These are phyloP conservation scores for Sminthurinus aureus DNA, from an alignment of 2,888 invertebrate genomes.

Conservation along the genomic window DNA sequence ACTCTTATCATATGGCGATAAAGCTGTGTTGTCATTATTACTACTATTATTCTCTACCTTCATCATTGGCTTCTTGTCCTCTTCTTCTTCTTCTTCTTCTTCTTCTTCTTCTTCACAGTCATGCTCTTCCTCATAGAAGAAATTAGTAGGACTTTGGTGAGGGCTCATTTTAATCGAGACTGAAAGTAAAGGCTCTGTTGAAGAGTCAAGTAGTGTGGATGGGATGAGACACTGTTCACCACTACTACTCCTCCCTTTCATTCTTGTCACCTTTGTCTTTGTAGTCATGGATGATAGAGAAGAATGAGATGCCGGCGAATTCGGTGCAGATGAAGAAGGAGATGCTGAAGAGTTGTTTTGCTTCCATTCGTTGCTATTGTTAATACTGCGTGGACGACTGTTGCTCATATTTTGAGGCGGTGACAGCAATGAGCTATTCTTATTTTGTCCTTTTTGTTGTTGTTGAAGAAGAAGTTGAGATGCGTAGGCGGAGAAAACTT, in stretches of 20 bases:
- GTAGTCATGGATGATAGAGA: not conserved
- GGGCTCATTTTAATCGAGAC: not conserved
- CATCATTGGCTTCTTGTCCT: not conserved
- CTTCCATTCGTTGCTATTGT: not conserved
- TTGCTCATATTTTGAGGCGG: not conserved
- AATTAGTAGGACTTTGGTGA: not conserved
- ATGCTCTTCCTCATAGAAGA: not conserved
- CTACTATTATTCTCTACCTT: not conserved
- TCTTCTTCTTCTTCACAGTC: not conserved
- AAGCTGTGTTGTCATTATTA: not conserved
- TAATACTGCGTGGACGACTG: not conserved
- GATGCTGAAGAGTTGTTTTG: not conserved
- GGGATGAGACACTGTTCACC: not conserved
- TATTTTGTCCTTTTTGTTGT: conserved; percentile 11
- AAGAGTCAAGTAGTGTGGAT: not conserved
- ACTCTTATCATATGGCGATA: not conserved
- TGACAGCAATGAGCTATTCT: conserved; percentile 9
- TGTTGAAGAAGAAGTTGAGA: conserved; percentile 30
- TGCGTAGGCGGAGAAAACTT: conserved; percentile 39
- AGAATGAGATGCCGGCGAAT: not conserved
- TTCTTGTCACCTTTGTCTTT: not conserved
- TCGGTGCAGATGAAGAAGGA: not conserved
- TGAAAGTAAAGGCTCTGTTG: not conserved
- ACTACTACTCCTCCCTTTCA: not conserved
- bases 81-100: not conserved